Base-by-base conservation (phyloP, 1,140 invertebrate species). In the Chrysopa pallens region DNA sequence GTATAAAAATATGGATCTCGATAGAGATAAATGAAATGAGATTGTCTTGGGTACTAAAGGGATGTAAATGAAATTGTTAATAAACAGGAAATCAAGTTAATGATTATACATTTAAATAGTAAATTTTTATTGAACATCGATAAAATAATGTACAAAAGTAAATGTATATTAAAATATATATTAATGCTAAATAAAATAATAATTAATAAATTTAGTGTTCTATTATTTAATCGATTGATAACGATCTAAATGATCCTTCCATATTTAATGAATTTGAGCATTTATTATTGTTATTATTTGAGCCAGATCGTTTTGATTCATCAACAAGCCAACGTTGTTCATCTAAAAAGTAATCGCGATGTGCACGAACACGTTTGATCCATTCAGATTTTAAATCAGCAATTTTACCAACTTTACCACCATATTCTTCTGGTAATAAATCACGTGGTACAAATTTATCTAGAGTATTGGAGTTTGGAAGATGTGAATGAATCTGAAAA, bases 371-470 rank as follows among this genome's bases (percentile, higher is more conserved):
- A 29, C 50, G 46, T 46, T 55, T 38, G 6, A 69, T 60, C 60
- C 69, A 73, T 42, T 68, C 52, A 4, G 60, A 50, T 49, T 76
- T 75, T 31, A 77, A 60, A 37, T 64, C 58, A 6, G 66, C 62
- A n/a, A 73, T 54, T 0, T 62, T 52, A 8, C 74, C 74, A 2
- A 65, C 66, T 14, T 63, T 61, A 6, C 77, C 77, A 7, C 77
- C 77, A 42, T 75, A 78, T 51, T 80, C 77, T 11, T 64, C 59
- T 0, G 77, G 77, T 27, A 80, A 52, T n/a, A 78, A 52, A 4
- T 73, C 66, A 46, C 61, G 63, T 0, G 76, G 69, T 29, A 80
- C 61, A 49, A 67, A 69, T 29, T 73, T 62, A 47, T 70, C 73
- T 0, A 80, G 50, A 0, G 70, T 70, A 2, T 67, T 66, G 6